Base-by-base conservation (phyloP, 2,888 invertebrate species). In the Sphinx pinastri region DNA sequence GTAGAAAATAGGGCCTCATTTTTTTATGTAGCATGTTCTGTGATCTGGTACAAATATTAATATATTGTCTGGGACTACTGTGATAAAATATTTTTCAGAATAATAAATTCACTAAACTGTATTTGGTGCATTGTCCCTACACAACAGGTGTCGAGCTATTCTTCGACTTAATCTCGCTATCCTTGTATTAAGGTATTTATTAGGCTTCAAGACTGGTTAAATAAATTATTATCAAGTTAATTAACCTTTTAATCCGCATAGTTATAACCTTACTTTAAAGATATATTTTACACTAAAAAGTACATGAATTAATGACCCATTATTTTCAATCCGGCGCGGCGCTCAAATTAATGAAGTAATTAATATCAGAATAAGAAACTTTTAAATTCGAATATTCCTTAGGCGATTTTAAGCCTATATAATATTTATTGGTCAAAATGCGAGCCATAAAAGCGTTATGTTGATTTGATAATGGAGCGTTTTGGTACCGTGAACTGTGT, bases 381-480 rank as follows among this genome's bases (percentile, higher is more conserved):
- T 57, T 57, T 13, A 19, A 57, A 57, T 57, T 25, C 10, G 57
- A 47, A 47, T 16, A 47, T 45, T 10, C 60, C 16, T 12, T 11
- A 19, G 16, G 60, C 60, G 19, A 63, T 63, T 47, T 47, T 19
- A 16, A 49, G 49, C 49, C 16, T 10, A 45, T 45, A 60, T 63
- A 63, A 63, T 49, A 63, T 63, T 58, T 68, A 59, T 58, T 59
- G 58, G 58, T 7, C 47, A 19, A 63, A 63, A 63, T 49, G 63
- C 63, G 19, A 52, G n/a, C 45, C 68, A 67, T 70, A 52, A n/a
- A 68, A 67, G 52, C 54, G 45, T 63, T 31, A 54, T 68, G 59
- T 72, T 52, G 69, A 72, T 70, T 68, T 67, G 68, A 68, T 70
- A 72, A 72, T 68, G 52, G 67, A 54, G 45, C 54, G 47, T 45